These are phyloP conservation scores for Galagoides demidoff DNA, from an alignment of 2,797 vertebrate species.

Conservation along the genomic window DNA sequence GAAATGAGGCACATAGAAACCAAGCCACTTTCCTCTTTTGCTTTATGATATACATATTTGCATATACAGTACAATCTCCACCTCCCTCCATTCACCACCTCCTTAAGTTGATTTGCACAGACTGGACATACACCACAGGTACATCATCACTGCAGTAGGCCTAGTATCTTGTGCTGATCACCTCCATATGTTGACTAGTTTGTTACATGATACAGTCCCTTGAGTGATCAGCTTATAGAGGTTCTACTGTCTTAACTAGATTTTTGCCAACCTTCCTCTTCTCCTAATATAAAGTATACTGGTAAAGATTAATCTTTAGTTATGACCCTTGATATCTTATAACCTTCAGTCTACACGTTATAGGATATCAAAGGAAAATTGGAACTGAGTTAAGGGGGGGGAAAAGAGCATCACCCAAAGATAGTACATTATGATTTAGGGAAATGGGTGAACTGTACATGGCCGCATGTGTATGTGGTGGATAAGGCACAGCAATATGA, in stretches of 20 bases:
- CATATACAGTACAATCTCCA: neutral
- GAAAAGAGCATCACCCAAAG: neutral
- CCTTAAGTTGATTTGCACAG: too few relatives aligned
- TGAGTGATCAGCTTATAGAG: too few relatives aligned
- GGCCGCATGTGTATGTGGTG: neutral
- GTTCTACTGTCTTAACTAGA: neutral
- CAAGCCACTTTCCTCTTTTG: neutral
- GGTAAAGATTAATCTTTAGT: neutral
- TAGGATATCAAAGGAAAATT: neutral
- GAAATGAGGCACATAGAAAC: neutral
- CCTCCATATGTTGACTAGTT: too few relatives aligned
- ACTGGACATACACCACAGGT: too few relatives aligned
- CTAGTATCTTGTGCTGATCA: too few relatives aligned
- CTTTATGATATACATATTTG: neutral
- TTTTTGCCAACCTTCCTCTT: neutral
- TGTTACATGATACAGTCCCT: too few relatives aligned
- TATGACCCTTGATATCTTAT: too few relatives aligned
- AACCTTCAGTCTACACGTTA: neutral
- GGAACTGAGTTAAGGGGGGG: neutral
- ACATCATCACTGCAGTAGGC: too few relatives aligned
- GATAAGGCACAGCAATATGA: neutral
- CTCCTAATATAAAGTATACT: neutral
- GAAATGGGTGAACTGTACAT: neutral
- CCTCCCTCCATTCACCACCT: too few relatives aligned
- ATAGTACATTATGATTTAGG: neutral